Evolutionary conservation across 2,888 invertebrate species (phyloP).

Genomic region (Troilus luridus): DNA sequence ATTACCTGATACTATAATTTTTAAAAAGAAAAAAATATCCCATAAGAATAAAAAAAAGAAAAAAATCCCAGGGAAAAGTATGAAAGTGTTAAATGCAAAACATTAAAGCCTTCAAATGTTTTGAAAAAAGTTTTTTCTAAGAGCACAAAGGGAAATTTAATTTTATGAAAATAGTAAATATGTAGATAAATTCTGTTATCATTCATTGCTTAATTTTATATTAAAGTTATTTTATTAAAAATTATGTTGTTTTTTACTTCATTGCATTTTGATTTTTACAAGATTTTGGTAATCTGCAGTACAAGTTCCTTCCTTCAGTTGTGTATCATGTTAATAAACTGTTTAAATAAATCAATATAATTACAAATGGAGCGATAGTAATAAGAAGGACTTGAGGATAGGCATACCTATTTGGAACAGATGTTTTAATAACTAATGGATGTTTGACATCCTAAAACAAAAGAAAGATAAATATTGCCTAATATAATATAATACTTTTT

Average conservation of each 20-base stretch:
- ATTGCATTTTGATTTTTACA: not conserved
- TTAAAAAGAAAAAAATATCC: not conserved
- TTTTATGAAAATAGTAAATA: not conserved
- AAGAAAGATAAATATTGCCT: too few relatives aligned
- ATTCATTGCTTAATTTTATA: not conserved
- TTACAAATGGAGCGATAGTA: too few relatives aligned
- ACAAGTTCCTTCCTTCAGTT: too few relatives aligned
- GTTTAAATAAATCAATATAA: too few relatives aligned
- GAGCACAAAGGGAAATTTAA: not conserved
- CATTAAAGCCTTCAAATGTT: not conserved
- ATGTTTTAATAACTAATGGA: too few relatives aligned
- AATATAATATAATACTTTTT: too few relatives aligned
- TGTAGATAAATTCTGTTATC: not conserved
- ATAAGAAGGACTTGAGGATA: too few relatives aligned
- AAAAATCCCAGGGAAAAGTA: not conserved
- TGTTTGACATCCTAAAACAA: too few relatives aligned
- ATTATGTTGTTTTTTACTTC: not conserved
- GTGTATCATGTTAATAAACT: too few relatives aligned
- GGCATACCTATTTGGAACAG: too few relatives aligned
- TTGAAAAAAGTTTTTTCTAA: not conserved
- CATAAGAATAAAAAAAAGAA: not conserved
- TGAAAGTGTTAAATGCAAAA: not conserved
- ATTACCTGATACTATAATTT: not conserved
- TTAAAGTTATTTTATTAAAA: not conserved
- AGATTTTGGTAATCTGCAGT: too few relatives aligned